Percentiles rank a stretch among this genome's conserved stretches.
Evolutionary conservation across 2,888 invertebrate genomes (phyloP).

Genomic region (Drosophila parthenogenetica): DNA sequence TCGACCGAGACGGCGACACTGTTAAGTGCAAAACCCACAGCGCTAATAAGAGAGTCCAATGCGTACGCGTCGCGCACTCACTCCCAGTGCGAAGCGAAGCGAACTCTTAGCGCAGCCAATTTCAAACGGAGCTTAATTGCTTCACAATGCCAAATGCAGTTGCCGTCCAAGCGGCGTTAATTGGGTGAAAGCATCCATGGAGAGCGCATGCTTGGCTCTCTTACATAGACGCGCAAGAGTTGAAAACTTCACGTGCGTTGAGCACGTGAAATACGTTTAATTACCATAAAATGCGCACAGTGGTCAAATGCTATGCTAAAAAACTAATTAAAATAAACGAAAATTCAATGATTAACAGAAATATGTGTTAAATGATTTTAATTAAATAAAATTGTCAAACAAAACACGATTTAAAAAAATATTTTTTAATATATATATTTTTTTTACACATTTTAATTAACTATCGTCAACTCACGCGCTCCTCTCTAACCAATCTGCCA

Average conservation of each 20-base stretch:
- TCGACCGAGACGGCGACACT: conserved; percentile 19
- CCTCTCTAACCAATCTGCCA: conserved; percentile 9
- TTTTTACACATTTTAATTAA: background rate
- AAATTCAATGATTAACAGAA: background rate
- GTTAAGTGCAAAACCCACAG: conserved; percentile 67
- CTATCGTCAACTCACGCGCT: background rate
- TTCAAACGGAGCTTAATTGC: conserved; percentile 68
- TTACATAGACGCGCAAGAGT: conserved; percentile 8
- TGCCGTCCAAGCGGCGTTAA: conserved; percentile 61
- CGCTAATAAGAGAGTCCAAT: conserved; percentile 56
- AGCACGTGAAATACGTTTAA: conserved; percentile 24
- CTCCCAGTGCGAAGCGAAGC: conserved; percentile 6
- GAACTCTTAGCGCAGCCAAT: conserved; percentile 48
- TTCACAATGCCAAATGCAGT: conserved; percentile 66
- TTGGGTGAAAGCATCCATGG: conserved; percentile 71
- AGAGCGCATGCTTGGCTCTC: conserved; percentile 35
- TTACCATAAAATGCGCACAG: conserved; percentile 2
- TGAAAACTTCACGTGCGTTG: conserved; percentile 8
- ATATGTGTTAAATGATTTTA: background rate
- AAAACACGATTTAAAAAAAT: background rate
- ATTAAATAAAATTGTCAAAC: background rate
- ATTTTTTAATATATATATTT: background rate
- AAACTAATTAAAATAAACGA: background rate
- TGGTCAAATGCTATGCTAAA: background rate
- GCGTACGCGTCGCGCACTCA: conserved; percentile 21